Percentiles rank a stretch among this genome's conserved stretches.
Evolutionary conservation across 2,797 vertebrate genomes (phyloP).

Genomic region (Hydrophis major): DNA sequence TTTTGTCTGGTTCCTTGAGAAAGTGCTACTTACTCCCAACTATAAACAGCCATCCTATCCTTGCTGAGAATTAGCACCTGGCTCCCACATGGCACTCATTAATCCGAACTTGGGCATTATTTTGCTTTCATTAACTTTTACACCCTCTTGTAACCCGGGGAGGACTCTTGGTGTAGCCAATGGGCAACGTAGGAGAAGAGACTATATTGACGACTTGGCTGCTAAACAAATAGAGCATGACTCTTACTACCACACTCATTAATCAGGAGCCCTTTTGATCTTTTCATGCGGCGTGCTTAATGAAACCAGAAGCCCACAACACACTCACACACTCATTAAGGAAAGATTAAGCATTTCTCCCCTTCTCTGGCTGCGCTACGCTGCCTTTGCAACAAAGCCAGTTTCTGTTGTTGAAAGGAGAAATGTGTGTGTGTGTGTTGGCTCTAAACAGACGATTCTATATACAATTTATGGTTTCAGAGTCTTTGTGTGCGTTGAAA

Average conservation of each 20-base stretch:
- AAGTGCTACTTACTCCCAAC: constrained; percentile 59
- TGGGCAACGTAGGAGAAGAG: constrained; percentile 50
- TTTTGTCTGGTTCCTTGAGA: constrained; percentile 61
- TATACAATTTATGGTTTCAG: constrained; percentile 19
- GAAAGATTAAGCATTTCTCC: constrained; percentile 25
- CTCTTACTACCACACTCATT: constrained; percentile 45
- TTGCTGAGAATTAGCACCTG: constrained; percentile 60
- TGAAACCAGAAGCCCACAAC: constrained; percentile 55
- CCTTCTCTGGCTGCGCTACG: constrained; percentile 3
- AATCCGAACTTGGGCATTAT: constrained; percentile 18
- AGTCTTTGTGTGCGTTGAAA: background rate
- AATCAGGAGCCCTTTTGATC: constrained; percentile 54
- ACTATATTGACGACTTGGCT: constrained; percentile 47
- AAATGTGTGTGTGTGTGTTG: constrained; percentile 13
- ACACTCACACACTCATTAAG: constrained; percentile 45
- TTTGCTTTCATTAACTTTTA: constrained; percentile 25
- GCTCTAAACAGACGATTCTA: background rate
- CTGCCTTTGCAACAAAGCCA: background rate
- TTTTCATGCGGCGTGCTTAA: constrained; percentile 40
- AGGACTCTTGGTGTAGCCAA: constrained; percentile 49
- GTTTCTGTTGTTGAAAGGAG: constrained; percentile 5
- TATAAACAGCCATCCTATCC: constrained; percentile 51
- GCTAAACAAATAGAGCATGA: constrained; percentile 56
- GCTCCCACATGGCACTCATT: constrained; percentile 40
- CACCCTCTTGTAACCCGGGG: constrained; percentile 33